Evolutionary conservation across 1,140 invertebrate species (phyloP), one percentile per base, ranked within the genome.

Genomic region (Caenorhabditis inopinata): DNA sequence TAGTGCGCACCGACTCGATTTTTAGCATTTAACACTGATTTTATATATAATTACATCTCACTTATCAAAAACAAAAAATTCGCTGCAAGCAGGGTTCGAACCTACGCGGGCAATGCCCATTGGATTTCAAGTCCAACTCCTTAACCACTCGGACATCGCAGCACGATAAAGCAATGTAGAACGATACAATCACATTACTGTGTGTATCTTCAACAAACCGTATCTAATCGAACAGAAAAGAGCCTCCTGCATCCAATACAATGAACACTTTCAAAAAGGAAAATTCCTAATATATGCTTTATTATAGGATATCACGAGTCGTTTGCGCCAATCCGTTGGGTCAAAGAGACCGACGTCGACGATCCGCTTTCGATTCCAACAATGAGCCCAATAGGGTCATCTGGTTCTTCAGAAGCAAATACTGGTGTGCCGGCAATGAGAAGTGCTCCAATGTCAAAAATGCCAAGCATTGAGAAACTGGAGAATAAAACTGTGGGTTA

Each of bases 81-180:
- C 93, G 93, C 93, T 92, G 93, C 92, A 92, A 92, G 93, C 92
- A 93, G 93, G 93, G 93, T 93, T 93, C 92, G 93, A 93, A 93
- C 93, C 93, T 93, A 92, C 93, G 93, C 93, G 93, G 93, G 93
- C 91, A 93, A 90, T 93, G 91, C 93, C 93, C 93, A 94, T 93
- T 93, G 92, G 93, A 93, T 93, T 93, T 93, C 93, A 92, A 94
- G 93, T 94, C 93, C 92, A 93, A 93, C 93, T 93, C 93, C 93
- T 93, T 94, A 93, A 93, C 93, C 93, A 93, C 93, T 93, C 93
- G 93, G 93, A 93, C 93, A 93, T 92, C 92, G 92, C 93, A 68
- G 58, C 58, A 11, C 58, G 58, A 1, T 11, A 9, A 9, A 9
- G 7, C n/a, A 7, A 35, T 1, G 3, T 12, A 29, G 7, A 7